A percentile compares a stretch with the other conserved stretches of the same genome.
Conservation (phyloP, 2,113 vertebrate genomes). For the Solenodon paradoxus region DNA sequence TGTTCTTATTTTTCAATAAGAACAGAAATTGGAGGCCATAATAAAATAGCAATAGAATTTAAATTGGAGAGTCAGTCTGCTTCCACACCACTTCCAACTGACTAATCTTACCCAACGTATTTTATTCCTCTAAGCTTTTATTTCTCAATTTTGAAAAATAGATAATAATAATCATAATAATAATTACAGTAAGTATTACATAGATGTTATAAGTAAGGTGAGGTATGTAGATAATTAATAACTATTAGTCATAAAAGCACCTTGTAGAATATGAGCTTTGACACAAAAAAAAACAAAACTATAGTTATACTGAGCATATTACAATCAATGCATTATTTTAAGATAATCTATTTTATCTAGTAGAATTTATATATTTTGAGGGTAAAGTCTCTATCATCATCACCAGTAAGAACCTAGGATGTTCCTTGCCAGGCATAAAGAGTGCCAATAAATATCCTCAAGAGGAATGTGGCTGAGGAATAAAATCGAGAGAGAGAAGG, state of each 20-base stretch:
- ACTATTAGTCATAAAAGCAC: not conserved
- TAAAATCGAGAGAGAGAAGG: not conserved
- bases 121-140: not conserved
- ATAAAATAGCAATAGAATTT: not conserved
- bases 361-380: not conserved
- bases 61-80: not conserved
- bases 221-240: not conserved
- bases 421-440: not conserved
- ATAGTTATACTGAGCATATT: not conserved
- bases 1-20: not conserved
- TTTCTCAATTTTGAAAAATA: not conserved
- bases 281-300: not conserved
- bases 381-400: not conserved
- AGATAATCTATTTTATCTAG: not conserved
- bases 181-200: not conserved
- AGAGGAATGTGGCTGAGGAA: not conserved
- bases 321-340: not conserved
- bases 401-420: not conserved
- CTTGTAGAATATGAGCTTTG: not conserved
- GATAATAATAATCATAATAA: not conserved
- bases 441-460: not conserved
- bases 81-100: not conserved
- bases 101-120: not conserved
- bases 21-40: not conserved
- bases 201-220: not conserved